Evolutionary conservation across 2,888 invertebrate genomes (phyloP).

Genomic region (Mongoloraphidia duomilia): DNA sequence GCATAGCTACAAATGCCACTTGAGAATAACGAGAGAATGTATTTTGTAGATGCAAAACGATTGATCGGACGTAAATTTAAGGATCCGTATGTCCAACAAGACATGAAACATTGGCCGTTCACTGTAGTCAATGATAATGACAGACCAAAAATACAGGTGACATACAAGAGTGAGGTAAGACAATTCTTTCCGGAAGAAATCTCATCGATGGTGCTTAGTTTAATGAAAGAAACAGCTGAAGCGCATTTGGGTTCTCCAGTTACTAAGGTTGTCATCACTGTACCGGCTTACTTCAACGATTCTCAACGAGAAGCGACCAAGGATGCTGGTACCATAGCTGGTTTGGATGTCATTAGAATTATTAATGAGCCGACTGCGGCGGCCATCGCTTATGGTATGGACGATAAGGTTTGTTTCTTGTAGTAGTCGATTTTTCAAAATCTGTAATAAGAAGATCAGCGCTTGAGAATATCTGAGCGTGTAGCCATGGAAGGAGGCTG

Average conservation of each 20-base stretch:
- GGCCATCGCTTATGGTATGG: conserved; percentile 45
- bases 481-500: too few species aligned
- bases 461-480: too few species aligned
- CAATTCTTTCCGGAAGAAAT: conserved; percentile 35
- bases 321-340: conserved; percentile 47
- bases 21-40: background rate
- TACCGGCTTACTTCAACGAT: conserved; percentile 50
- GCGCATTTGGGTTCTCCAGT: conserved; percentile 28
- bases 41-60: conserved; percentile 43
- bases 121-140: conserved; percentile 33
- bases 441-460: too few species aligned
- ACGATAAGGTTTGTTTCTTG: conserved; percentile 25
- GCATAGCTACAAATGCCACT: background rate
- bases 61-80: conserved; percentile 48
- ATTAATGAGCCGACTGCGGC: conserved; percentile 55
- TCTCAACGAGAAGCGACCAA: conserved; percentile 53
- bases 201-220: conserved; percentile 41
- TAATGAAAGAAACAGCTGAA: conserved; percentile 42
- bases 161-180: conserved; percentile 29
- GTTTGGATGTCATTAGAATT: conserved; percentile 46
- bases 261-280: conserved; percentile 39
- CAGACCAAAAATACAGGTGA: conserved; percentile 28
- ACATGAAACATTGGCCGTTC: conserved; percentile 52
- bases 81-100: conserved; percentile 46
- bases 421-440: too few species aligned